Conservation (phyloP, 2,113 vertebrate species). For the Eurypyga helias region DNA sequence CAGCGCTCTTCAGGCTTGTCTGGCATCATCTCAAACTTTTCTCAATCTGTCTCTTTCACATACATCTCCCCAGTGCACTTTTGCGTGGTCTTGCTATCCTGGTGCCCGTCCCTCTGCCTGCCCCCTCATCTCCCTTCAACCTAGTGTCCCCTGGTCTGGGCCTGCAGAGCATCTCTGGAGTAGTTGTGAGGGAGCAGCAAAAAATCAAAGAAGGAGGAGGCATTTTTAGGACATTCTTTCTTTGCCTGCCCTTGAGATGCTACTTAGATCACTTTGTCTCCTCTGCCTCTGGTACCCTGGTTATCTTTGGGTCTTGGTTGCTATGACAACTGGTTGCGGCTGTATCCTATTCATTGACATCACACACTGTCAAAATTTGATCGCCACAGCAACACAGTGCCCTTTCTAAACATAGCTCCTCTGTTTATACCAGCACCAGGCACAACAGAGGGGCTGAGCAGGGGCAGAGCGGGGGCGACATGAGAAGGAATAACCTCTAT, state of each 20-base stretch:
- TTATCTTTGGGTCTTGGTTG: conserved; percentile 70
- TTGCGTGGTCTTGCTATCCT: background rate
- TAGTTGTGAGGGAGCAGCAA: background rate
- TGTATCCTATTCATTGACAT: conserved; percentile 63
- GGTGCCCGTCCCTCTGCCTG: background rate
- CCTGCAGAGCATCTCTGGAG: background rate
- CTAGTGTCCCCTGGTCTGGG: background rate
- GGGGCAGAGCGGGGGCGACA: background rate
- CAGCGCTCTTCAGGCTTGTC: background rate
- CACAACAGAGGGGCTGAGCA: background rate
- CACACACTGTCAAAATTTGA: conserved; percentile 59
- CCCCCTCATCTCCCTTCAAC: background rate
- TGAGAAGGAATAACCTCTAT: background rate
- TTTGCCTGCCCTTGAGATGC: conserved; percentile 58
- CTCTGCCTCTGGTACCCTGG: conserved; percentile 49
- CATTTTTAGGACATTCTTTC: background rate
- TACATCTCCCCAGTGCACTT: background rate
- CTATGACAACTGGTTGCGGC: conserved; percentile 49
- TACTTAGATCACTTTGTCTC: conserved; percentile 39
- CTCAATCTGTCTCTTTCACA: background rate
- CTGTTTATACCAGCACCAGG: conserved; percentile 29
- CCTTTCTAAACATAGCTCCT: conserved; percentile 67
- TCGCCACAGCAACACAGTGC: conserved; percentile 47
- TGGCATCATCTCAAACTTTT: background rate
- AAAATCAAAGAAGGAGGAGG: background rate